Percentiles rank a stretch among this genome's conserved stretches.
Conservation (phyloP, 2,113 vertebrate genomes). For the Nematolebias whitei region DNA sequence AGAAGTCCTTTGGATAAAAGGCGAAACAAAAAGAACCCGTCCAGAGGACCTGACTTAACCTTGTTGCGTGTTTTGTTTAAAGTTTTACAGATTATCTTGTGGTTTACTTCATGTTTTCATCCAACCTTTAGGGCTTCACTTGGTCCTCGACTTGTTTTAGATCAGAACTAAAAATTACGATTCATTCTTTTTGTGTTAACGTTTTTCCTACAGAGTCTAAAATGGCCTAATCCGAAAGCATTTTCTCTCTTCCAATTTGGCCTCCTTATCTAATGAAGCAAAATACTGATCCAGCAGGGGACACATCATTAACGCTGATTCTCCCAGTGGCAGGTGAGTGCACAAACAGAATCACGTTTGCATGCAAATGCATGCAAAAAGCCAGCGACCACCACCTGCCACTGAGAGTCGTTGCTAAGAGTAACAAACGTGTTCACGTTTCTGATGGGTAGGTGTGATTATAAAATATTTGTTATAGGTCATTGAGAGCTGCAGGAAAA, state of each 20-base stretch:
- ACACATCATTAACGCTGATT: slow-evolving; percentile 36
- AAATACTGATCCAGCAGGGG: slow-evolving; percentile 56
- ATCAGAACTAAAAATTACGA: slow-evolving; percentile 21
- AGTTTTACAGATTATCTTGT: no score
- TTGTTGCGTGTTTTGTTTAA: background rate
- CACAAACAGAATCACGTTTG: background rate
- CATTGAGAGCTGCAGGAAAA: slow-evolving; percentile 13
- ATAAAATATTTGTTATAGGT: slow-evolving; percentile 37
- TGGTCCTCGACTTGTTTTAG: background rate
- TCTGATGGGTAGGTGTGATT: slow-evolving; percentile 29
- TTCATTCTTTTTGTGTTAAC: no score
- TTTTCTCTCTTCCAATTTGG: background rate
- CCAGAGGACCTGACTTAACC: no score
- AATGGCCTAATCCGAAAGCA: slow-evolving; percentile 25
- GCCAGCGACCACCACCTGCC: slow-evolving; percentile 2
- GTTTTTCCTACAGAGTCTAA: slow-evolving; percentile 5
- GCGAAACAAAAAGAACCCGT: no score
- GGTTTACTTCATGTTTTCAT: no score
- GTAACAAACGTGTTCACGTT: slow-evolving; percentile 47
- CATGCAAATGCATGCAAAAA: slow-evolving; percentile 30
- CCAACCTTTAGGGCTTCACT: background rate
- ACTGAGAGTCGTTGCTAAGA: slow-evolving; percentile 50
- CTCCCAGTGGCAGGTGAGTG: slow-evolving; percentile 9
- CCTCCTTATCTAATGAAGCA: slow-evolving; percentile 47
- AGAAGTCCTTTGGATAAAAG: no score